These are phyloP conservation scores for Nasonia oneida DNA, from an alignment of 2,888 invertebrate genomes.

Conservation along the genomic window DNA sequence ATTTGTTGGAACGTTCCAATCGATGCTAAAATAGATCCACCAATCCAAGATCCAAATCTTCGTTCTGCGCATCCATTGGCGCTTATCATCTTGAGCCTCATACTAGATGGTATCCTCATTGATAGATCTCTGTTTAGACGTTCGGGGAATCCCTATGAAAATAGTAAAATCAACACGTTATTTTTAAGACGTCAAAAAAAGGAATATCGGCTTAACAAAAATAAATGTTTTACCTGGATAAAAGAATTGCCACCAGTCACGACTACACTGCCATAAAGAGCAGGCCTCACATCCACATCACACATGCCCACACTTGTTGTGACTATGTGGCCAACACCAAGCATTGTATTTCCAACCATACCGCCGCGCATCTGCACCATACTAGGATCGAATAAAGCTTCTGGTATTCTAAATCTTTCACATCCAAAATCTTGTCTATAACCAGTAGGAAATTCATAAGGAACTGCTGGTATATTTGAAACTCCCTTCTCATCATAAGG, in stretches of 20 bases:
- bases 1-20: conserved; percentile 99
- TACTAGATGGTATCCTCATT: conserved; percentile 93
- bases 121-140: conserved; percentile 93
- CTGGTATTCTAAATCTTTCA: conserved; percentile 95
- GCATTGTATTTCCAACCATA: conserved; percentile 86
- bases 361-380: conserved; percentile 80
- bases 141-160: conserved; percentile 92
- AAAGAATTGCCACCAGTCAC: conserved; percentile 97
- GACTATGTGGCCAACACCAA: conserved; percentile 93
- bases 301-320: conserved; percentile 97
- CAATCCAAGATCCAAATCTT: conserved; percentile 98
- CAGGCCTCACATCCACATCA: conserved; percentile 98
- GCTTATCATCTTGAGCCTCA: conserved; percentile 95
- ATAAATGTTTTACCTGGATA: conserved; percentile 82
- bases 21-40: conserved; percentile 98
- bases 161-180: conserved; percentile 40
- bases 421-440: conserved; percentile 97
- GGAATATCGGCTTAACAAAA: not conserved
- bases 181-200: not conserved
- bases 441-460: conserved; percentile 98
- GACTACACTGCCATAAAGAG: conserved; percentile 96
- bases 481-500: conserved; percentile 94
- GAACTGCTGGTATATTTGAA: conserved; percentile 92
- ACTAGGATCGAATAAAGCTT: conserved; percentile 95
- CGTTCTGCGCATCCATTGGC: conserved; percentile 95